Conservation (phyloP, 2,113 vertebrate genomes). For the Synodontis membranacea region DNA sequence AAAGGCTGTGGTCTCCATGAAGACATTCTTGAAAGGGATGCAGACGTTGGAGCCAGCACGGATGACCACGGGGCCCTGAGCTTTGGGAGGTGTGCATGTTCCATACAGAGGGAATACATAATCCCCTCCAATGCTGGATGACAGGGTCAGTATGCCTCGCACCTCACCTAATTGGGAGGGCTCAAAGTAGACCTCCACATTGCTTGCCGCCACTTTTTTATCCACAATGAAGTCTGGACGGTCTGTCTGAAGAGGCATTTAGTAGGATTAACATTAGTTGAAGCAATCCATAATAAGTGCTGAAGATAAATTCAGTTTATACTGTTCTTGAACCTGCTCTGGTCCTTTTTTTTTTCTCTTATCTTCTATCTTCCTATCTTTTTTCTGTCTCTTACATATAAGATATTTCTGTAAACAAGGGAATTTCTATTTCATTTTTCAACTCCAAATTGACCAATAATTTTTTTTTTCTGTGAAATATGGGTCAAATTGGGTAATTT, state of each 20-base stretch:
- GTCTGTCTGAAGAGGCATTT: constrained; percentile 69
- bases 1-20: constrained; percentile 72
- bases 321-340: neutral
- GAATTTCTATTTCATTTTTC: neutral
- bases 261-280: neutral
- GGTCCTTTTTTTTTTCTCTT: neutral
- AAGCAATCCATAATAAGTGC: neutral
- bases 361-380: neutral
- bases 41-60: constrained; percentile 64
- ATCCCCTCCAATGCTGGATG: constrained; percentile 70
- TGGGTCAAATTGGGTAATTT: neutral
- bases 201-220: constrained; percentile 66
- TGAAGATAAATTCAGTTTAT: neutral
- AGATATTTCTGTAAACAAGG: neutral
- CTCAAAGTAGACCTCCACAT: constrained; percentile 79
- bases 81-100: constrained; percentile 73
- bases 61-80: constrained; percentile 81
- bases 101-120: constrained; percentile 79
- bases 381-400: neutral
- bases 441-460: neutral
- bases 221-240: constrained; percentile 74
- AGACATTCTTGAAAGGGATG: constrained; percentile 87
- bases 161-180: constrained; percentile 80
- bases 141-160: constrained; percentile 70
- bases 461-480: neutral